Base-by-base conservation (phyloP, 2,888 invertebrate genomes). In the Erebia ligea region DNA sequence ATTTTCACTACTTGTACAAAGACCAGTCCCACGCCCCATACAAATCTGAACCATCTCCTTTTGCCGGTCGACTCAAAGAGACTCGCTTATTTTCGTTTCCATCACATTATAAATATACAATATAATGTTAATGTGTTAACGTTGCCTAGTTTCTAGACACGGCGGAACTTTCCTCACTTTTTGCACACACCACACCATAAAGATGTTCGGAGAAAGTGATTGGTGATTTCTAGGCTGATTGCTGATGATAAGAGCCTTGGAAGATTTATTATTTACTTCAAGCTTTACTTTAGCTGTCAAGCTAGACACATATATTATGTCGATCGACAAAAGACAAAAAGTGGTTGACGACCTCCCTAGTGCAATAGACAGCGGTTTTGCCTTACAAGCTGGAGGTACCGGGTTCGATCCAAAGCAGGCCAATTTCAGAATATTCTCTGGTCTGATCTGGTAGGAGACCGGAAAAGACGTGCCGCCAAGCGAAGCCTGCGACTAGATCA, bases 161-260 rank as follows among this genome's bases (percentile, higher is more conserved):
- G 59, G 54, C 68, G 62, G 68, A 70, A 75, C 76, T 75, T 76
- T 76, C 75, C 67, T 76, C 71, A 66, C 72, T 76, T 76, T 76
- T 76, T 76, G 76, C 73, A 45, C 68, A 61, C 69, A 48, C 70
- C 58, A 71, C 65, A 70, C 72, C 72, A 73, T 75, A 75, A 74
- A 74, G 75, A 73, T 72, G 72, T 69, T 62, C 71, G 64, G 75
- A 71, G 76, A 76, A 76, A 76, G 76, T 76, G 74, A 73, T 74
- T 71, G 68, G 66, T 58, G 66, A 66, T 69, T 64, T 64, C 64
- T 70, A 74, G 70, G 63, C 69, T 70, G 73, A 68, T 68, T 66
- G 62, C 64, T 34, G 21, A 56, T 64, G 68, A 52, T 52, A 50
- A 21, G 45, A 67, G 67, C 63, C 34, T 64, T 59, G 34, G 48